Evolutionary conservation across 2,888 invertebrate genomes (phyloP).

Genomic region (Eristalis pertinax): DNA sequence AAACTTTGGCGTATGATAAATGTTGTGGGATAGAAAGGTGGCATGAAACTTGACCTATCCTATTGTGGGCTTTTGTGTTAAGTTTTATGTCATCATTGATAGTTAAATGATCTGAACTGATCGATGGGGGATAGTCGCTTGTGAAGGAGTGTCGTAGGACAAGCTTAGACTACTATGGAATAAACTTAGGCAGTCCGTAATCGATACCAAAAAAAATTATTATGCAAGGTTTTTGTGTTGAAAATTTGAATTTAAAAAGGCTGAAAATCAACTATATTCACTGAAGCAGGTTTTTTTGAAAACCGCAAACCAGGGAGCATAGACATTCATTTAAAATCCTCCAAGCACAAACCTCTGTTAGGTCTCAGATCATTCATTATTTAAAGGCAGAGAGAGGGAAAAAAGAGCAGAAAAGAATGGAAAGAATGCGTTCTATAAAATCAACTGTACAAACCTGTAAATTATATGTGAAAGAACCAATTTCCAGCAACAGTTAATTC

Average conservation of each 20-base stretch:
- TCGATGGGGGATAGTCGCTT: neutral
- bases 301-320: neutral
- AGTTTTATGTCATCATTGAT: neutral
- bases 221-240: too few species aligned
- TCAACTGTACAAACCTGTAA: neutral
- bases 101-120: neutral
- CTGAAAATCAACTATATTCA: too few species aligned
- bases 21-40: neutral
- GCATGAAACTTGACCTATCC: constrained; percentile 37
- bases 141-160: neutral
- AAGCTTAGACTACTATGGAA: neutral
- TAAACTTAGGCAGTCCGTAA: too few species aligned
- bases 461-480: constrained; percentile 1
- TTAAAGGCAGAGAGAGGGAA: neutral
- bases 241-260: too few species aligned
- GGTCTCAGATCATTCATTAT: neutral
- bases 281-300: neutral
- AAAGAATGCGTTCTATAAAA: neutral
- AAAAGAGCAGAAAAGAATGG: neutral
- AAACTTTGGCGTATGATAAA: neutral
- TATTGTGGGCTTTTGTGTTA: neutral
- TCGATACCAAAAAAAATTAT: too few species aligned
- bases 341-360: too few species aligned
- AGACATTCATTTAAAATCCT: neutral
- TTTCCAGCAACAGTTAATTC: constrained; percentile 29